A percentile compares a stretch with the other conserved stretches of the same genome.
Conservation (phyloP, 2,888 invertebrate genomes). For the Hyppa rectilinea region DNA sequence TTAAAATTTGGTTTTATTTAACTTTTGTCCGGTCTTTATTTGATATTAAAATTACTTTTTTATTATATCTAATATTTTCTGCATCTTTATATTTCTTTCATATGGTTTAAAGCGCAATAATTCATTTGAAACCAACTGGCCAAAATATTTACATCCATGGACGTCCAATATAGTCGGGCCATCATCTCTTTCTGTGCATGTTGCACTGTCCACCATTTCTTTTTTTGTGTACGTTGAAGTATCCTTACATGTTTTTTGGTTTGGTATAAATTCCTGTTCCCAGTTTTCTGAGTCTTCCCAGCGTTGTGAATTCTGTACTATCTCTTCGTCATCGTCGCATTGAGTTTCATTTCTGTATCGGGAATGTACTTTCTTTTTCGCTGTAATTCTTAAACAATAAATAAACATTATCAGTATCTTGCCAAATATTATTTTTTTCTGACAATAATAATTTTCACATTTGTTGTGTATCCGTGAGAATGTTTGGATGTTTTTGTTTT, state of each 20-base stretch:
- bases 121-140: conserved; percentile 58
- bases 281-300: conserved; percentile 51
- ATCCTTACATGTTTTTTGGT: conserved; percentile 40
- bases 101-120: conserved; percentile 50
- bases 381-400: conserved; percentile 56
- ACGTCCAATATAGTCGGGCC: conserved; percentile 46
- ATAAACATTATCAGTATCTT: conserved; percentile 42
- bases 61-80: conserved; percentile 44
- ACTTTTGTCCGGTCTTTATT: conserved; percentile 38
- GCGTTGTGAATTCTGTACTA: conserved; percentile 51
- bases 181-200: conserved; percentile 51
- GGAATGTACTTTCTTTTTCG: conserved; percentile 59
- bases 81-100: conserved; percentile 52
- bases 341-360: conserved; percentile 58
- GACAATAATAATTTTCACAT: conserved; percentile 43
- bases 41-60: conserved; percentile 46
- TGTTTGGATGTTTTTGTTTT: conserved; percentile 39
- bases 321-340: conserved; percentile 57
- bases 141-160: conserved; percentile 58
- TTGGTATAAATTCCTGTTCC: conserved; percentile 48
- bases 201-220: conserved; percentile 49
- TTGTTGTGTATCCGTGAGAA: conserved; percentile 38
- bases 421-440: conserved; percentile 42
- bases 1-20: conserved; percentile 50
- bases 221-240: conserved; percentile 49